Percentiles rank a stretch among this genome's conserved stretches.
Conservation (phyloP, 2,797 vertebrate species). For the Psittacula echo region DNA sequence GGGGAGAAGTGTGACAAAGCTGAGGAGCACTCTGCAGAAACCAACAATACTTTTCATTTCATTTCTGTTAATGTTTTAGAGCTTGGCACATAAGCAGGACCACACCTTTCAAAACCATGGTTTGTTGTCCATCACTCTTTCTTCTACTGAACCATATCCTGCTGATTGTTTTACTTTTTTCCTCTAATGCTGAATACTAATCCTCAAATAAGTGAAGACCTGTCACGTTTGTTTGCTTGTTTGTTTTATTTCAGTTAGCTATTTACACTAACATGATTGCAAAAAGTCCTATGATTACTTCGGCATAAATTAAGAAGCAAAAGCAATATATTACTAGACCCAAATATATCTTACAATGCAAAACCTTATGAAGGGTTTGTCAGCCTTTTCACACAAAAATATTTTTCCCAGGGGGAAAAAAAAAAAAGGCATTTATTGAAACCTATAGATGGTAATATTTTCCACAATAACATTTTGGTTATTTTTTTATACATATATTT, state of each 20-base stretch:
- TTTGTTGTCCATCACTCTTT: neutral
- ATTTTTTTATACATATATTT: neutral
- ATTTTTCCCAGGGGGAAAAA: neutral
- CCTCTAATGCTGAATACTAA: neutral
- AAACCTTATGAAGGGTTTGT: neutral
- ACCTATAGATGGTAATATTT: neutral
- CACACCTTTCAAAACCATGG: neutral
- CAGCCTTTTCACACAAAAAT: neutral
- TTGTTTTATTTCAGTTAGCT: neutral
- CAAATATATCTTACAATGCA: neutral
- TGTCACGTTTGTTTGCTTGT: neutral
- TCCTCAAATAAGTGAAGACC: neutral
- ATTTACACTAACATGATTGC: neutral
- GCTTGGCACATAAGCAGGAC: neutral
- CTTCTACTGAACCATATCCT: neutral
- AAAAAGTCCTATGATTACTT: neutral
- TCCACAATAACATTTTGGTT: neutral
- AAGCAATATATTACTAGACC: neutral
- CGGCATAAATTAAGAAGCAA: neutral
- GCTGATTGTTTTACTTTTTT: neutral
- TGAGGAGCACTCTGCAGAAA: neutral
- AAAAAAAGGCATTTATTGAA: neutral
- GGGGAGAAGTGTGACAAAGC: neutral
- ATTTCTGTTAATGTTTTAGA: neutral
- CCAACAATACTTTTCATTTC: neutral